Conservation (phyloP, 2,888 invertebrate species). For the Germaria angustata region DNA sequence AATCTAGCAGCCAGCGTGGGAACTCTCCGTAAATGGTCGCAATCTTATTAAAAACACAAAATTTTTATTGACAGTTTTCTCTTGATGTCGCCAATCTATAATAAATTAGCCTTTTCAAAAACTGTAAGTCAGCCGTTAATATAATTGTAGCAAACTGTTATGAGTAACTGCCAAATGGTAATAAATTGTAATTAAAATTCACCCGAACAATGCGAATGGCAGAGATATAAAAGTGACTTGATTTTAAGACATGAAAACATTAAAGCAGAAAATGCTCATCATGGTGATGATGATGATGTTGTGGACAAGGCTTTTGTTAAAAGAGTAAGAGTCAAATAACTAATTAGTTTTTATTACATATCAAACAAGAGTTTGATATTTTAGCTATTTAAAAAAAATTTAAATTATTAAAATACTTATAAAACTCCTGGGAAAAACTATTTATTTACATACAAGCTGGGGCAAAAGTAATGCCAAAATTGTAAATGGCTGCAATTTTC, state of each 20-base stretch:
- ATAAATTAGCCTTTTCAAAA: conserved; percentile 11
- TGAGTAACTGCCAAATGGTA: background rate
- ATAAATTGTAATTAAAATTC: conserved; percentile 22
- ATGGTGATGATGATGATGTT: too few species aligned
- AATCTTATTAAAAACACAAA: background rate
- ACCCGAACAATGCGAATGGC: too few species aligned
- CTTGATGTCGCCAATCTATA: background rate
- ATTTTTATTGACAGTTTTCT: conserved; percentile 27
- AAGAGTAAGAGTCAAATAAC: background rate
- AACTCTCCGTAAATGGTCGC: background rate
- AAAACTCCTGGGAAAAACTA: too few species aligned
- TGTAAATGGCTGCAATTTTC: too few species aligned
- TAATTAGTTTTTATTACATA: too few species aligned
- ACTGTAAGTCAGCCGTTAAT: background rate
- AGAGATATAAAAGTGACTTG: background rate
- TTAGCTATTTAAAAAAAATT: too few species aligned
- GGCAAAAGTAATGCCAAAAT: too few species aligned
- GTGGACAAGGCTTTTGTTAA: background rate
- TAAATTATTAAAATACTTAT: too few species aligned
- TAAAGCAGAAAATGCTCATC: background rate
- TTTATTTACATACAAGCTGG: too few species aligned
- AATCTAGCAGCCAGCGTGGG: background rate
- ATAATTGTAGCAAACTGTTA: conserved; percentile 14
- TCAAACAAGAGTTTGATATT: too few species aligned
- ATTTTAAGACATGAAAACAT: background rate